phyloP scores from a whole-genome alignment of 2,113 vertebrate species.

The Phocoena phocoena region DNA sequence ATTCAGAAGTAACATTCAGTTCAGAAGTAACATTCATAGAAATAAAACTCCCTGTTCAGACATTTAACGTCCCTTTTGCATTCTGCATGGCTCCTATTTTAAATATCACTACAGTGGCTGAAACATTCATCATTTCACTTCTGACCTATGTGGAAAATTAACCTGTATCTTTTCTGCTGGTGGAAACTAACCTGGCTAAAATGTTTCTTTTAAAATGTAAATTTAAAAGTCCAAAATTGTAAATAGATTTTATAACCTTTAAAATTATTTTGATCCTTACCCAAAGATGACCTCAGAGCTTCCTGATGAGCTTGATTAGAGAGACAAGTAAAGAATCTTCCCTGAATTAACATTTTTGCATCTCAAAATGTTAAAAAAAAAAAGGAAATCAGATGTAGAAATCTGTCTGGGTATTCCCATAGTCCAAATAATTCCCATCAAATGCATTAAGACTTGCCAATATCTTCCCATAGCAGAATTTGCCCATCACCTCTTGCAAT shows the following conservation, averaged over 20 bases:
- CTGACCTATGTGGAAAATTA: conserved; percentile 1
- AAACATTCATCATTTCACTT: conserved; percentile 6
- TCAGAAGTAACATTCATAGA: background rate
- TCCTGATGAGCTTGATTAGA: background rate
- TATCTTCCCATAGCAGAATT: background rate
- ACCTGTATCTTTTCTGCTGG: conserved; percentile 11
- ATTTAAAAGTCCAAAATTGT: background rate
- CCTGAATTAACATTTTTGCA: background rate
- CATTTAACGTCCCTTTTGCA: background rate
- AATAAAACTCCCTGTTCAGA: background rate
- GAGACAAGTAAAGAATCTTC: background rate
- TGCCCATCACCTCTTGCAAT: background rate
- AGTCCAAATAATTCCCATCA: background rate
- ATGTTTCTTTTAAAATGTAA: background rate
- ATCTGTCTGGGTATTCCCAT: background rate
- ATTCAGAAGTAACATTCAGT: background rate
- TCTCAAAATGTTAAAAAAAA: background rate
- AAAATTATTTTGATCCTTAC: background rate
- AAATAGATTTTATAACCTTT: conserved; percentile 12
- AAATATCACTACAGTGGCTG: background rate
- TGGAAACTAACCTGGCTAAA: background rate
- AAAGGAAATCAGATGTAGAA: background rate
- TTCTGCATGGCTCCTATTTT: background rate
- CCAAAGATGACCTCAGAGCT: background rate
- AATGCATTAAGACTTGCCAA: background rate